A percentile compares a stretch with the other conserved stretches of the same genome.
phyloP scores from a whole-genome alignment of 2,888 invertebrate genomes.

The Glaucopsyche alexis region DNA sequence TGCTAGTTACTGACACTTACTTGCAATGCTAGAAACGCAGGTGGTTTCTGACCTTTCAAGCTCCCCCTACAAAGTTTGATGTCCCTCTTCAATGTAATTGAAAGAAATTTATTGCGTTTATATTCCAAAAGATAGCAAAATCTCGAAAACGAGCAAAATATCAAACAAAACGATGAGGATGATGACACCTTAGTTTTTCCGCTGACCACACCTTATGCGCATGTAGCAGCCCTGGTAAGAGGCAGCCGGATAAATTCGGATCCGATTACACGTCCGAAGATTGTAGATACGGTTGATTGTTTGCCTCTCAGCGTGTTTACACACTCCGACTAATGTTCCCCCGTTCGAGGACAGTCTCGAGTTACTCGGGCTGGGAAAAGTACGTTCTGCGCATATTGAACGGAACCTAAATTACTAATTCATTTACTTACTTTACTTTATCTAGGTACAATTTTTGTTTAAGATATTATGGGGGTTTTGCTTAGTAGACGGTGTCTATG shows the following conservation, averaged over 20 bases:
- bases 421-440: not conserved
- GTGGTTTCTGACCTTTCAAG: not conserved
- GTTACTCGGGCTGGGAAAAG: slow-evolving; percentile 49
- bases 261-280: slow-evolving; percentile 64
- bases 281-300: slow-evolving; percentile 58
- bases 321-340: slow-evolving; percentile 56
- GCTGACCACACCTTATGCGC: no score
- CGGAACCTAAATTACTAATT: slow-evolving; percentile 32
- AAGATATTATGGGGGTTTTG: not conserved
- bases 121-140: no score
- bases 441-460: not conserved
- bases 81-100: not conserved
- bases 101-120: no score
- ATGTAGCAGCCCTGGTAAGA: slow-evolving; percentile 29
- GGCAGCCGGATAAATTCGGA: slow-evolving; percentile 58
- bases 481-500: not conserved
- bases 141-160: no score
- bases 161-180: no score
- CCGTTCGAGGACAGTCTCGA: slow-evolving; percentile 54
- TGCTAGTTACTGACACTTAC: slow-evolving; percentile 3
- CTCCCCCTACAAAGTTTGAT: not conserved
- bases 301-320: slow-evolving; percentile 63
- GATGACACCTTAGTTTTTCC: no score
- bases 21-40: not conserved
- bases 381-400: slow-evolving; percentile 36